A percentile compares a stretch with the other conserved stretches of the same genome.
phyloP scores from a whole-genome alignment of 2,888 invertebrate species.

The Diaperis boleti region DNA sequence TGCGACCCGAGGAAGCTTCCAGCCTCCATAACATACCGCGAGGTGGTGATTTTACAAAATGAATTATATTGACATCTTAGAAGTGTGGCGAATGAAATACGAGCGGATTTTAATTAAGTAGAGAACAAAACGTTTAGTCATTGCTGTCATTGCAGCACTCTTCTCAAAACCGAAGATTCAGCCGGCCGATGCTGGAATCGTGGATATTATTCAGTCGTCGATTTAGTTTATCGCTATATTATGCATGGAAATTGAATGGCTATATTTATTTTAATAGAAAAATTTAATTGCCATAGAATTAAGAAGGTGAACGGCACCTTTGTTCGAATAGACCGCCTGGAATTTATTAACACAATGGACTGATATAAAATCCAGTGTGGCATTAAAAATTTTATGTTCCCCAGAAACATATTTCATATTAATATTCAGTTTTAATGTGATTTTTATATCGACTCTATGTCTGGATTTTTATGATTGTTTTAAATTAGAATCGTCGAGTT shows the following conservation, averaged over 20 bases:
- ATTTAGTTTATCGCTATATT: constrained; percentile 42
- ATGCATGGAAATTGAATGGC: constrained; percentile 57
- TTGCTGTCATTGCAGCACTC: constrained; percentile 24
- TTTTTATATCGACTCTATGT: constrained; percentile 48
- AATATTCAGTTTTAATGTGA: constrained; percentile 59
- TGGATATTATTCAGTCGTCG: constrained; percentile 20
- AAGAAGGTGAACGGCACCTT: constrained; percentile 54
- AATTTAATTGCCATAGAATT: constrained; percentile 58
- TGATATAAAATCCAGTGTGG: constrained; percentile 59
- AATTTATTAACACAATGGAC: constrained; percentile 59
- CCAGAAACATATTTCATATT: constrained; percentile 59
- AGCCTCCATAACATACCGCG: constrained; percentile 47
- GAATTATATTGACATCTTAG: constrained; percentile 55
- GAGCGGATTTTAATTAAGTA: constrained; percentile 47
- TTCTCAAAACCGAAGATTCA: too few relatives aligned
- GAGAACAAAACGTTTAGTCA: constrained; percentile 33
- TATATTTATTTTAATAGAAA: constrained; percentile 60
- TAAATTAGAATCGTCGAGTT: constrained; percentile 30
- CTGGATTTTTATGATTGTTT: constrained; percentile 30
- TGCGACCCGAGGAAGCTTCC: too few relatives aligned
- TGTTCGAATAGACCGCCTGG: constrained; percentile 53
- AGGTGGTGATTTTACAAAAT: constrained; percentile 57
- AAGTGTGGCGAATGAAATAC: constrained; percentile 55
- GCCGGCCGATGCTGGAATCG: too few relatives aligned
- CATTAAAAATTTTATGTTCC: constrained; percentile 60